Conservation (phyloP, 2,113 vertebrate species). For the Platycercus adscitus region DNA sequence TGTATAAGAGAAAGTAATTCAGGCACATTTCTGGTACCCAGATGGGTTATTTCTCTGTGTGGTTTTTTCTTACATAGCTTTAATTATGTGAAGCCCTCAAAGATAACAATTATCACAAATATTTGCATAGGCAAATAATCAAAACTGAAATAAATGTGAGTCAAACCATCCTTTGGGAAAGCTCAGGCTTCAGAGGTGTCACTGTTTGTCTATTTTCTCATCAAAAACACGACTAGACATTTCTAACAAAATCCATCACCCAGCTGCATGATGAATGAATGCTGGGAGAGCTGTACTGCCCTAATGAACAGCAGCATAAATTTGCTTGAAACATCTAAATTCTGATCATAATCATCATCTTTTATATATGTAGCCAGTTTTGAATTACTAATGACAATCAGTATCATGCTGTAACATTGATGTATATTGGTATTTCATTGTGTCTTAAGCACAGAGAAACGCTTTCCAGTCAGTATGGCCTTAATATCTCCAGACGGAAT, state of each 20-base stretch:
- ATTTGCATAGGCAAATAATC: slow-evolving; percentile 54
- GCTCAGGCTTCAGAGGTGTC: background rate
- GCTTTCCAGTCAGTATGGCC: background rate
- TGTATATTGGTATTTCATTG: background rate
- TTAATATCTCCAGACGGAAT: background rate
- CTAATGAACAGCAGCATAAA: background rate
- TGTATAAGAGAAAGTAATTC: background rate
- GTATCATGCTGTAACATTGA: background rate
- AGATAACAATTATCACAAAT: slow-evolving; percentile 2
- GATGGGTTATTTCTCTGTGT: background rate
- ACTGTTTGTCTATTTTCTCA: slow-evolving; percentile 6
- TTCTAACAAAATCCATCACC: slow-evolving; percentile 1
- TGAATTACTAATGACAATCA: background rate
- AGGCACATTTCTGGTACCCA: background rate
- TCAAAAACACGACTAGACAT: background rate
- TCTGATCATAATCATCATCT: slow-evolving; percentile 9
- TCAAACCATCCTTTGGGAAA: slow-evolving; percentile 25
- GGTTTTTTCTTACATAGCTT: background rate
- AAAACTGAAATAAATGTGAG: slow-evolving; percentile 44
- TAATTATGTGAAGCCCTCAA: background rate
- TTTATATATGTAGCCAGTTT: background rate
- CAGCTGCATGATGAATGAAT: background rate
- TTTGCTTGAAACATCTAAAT: slow-evolving; percentile 10
- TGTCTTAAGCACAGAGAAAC: background rate
- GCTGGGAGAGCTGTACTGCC: background rate